Evolutionary conservation across 1,140 invertebrate genomes (phyloP).

Genomic region (Lycorma delicatula): DNA sequence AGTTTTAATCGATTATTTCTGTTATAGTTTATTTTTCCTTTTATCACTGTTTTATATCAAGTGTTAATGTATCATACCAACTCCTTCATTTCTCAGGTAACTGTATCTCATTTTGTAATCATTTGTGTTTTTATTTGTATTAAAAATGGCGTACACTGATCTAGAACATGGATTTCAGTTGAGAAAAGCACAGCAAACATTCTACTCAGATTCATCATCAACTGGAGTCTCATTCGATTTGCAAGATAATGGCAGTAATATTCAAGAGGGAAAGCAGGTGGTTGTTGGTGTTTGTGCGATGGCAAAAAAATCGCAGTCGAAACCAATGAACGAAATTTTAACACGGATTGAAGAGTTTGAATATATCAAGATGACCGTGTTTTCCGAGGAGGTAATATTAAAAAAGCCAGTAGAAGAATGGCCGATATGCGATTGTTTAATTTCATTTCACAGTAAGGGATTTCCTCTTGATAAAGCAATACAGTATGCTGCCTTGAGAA

Average conservation of each 20-base stretch:
- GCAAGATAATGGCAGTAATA: neutral
- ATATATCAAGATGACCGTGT: constrained; percentile 87
- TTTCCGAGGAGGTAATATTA: constrained; percentile 88
- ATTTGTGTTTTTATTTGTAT: no score
- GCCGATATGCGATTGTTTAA: constrained; percentile 96
- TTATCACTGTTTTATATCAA: no score
- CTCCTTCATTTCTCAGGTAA: no score
- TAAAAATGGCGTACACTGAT: constrained; percentile 75
- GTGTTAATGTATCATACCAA: no score
- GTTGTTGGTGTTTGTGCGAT: constrained; percentile 96
- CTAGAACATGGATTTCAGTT: constrained; percentile 79
- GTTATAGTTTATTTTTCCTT: no score
- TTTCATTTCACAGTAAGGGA: constrained; percentile 97
- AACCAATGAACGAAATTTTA: constrained; percentile 97
- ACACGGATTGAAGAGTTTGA: constrained; percentile 90
- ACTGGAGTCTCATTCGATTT: neutral
- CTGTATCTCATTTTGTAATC: no score
- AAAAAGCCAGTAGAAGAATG: constrained; percentile 95
- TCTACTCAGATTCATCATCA: constrained; percentile 36
- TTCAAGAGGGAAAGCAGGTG: constrained; percentile 60
- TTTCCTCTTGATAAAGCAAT: constrained; percentile 97
- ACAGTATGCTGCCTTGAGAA: constrained; percentile 28
- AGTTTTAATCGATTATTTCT: no score
- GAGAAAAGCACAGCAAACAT: no score
- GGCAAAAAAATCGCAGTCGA: constrained; percentile 96